Evolutionary conservation across 1,140 invertebrate genomes (phyloP).

Genomic region (Nomia melanderi): DNA sequence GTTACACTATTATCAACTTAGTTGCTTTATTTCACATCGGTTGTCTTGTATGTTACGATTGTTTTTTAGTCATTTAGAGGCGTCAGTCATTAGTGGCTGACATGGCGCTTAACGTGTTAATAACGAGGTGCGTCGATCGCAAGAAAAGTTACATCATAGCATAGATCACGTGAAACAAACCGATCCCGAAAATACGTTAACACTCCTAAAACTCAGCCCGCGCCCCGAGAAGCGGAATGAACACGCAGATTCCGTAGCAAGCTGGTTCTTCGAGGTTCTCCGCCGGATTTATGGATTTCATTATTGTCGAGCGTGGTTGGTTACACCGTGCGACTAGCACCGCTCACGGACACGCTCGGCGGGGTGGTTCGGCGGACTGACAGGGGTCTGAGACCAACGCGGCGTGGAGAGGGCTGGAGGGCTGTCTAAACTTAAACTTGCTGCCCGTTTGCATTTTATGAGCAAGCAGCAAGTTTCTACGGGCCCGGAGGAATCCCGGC

Average conservation of each 20-base stretch:
- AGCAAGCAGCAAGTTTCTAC: conserved; percentile 64
- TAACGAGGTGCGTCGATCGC: no score
- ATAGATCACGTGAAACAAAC: no score
- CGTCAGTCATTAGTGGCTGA: no score
- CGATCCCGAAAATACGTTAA: no score
- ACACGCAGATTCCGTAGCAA: conserved; percentile 8
- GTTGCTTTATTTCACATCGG: no score
- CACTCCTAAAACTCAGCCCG: no score
- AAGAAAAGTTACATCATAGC: no score
- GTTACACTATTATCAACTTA: no score
- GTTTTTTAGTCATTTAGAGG: no score
- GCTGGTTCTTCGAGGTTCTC: conserved; percentile 56
- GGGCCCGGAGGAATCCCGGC: conserved; percentile 61
- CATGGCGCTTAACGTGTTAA: no score
- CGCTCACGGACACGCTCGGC: conserved; percentile 15
- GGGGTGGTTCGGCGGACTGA: conserved; percentile 21
- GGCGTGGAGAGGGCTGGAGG: conserved; percentile 22
- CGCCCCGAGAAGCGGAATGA: conserved; percentile 46
- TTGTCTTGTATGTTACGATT: no score
- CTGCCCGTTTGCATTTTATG: conserved; percentile 77
- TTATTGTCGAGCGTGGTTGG: conserved; percentile 73
- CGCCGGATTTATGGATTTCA: conserved; percentile 78
- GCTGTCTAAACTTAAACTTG: conserved; percentile 76
- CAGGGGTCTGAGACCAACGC: conserved; percentile 3
- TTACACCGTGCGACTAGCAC: conserved; percentile 56